phyloP scores from a whole-genome alignment of 2,113 vertebrate species.

The Pavo muticus region DNA sequence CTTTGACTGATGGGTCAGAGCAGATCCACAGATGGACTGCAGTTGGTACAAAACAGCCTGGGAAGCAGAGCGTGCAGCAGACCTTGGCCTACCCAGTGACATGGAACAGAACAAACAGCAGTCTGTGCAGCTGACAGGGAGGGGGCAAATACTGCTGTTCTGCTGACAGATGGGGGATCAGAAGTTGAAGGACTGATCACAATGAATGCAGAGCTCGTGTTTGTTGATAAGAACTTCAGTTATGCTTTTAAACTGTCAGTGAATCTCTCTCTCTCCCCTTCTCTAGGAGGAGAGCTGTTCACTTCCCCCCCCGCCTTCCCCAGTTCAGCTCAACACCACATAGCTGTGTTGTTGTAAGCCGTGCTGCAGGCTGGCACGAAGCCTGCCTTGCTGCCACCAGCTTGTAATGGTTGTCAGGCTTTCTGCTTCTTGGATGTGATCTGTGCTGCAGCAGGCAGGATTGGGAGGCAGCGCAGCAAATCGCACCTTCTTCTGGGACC shows the following conservation, averaged over 20 bases:
- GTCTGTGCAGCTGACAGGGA: background rate
- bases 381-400: background rate
- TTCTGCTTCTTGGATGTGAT: background rate
- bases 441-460: background rate
- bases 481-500: background rate
- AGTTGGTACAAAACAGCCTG: background rate
- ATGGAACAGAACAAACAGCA: background rate
- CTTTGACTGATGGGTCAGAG: background rate
- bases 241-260: background rate
- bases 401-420: background rate
- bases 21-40: background rate
- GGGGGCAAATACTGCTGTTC: background rate
- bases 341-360: background rate
- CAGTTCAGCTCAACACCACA: fast-evolving
- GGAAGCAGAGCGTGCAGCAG: background rate
- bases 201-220: background rate
- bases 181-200: background rate
- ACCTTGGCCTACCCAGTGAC: background rate
- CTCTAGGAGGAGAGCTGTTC: background rate
- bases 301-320: background rate
- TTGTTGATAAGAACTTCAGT: background rate
- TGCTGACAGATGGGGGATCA: background rate
- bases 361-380: background rate
- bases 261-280: background rate
- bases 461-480: background rate